These are phyloP conservation scores for Drosophila anomelani DNA, from an alignment of 2,888 invertebrate genomes.

Conservation along the genomic window DNA sequence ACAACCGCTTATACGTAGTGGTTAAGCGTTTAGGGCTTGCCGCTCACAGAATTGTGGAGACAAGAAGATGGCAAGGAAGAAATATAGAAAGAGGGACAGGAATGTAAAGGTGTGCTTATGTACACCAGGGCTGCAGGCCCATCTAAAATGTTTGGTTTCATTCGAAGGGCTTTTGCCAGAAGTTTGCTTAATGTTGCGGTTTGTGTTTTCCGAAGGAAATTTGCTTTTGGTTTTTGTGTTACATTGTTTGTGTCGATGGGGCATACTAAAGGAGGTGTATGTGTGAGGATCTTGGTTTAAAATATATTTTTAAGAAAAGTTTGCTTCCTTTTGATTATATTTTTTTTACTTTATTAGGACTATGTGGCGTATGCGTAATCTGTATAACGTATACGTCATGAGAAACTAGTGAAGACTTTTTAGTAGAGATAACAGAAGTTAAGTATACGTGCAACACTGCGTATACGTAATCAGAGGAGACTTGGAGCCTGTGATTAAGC, in stretches of 20 bases:
- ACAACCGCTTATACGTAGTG: slow-evolving; percentile 28
- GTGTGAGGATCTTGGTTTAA: background rate
- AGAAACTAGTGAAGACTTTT: background rate
- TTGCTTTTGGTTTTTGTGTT: slow-evolving; percentile 4
- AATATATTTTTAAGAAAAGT: background rate
- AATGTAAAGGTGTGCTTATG: slow-evolving; percentile 34
- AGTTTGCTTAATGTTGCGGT: slow-evolving; percentile 23
- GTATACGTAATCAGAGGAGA: slow-evolving; percentile 8
- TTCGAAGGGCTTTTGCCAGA: slow-evolving; percentile 4
- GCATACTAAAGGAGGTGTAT: background rate
- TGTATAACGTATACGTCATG: background rate
- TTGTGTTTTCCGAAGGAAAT: slow-evolving; percentile 13
- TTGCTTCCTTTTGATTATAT: no score
- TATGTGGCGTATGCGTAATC: slow-evolving; percentile 8
- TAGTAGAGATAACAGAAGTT: background rate
- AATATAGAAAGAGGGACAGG: background rate
- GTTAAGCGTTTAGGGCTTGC: slow-evolving; percentile 62
- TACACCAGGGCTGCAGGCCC: slow-evolving; percentile 23
- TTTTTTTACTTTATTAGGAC: background rate
- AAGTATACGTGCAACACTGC: background rate
- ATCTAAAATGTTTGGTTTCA: slow-evolving; percentile 11
- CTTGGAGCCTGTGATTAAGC: no score
- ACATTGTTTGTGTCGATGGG: background rate
- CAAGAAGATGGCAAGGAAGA: slow-evolving; percentile 9
- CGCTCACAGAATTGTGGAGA: slow-evolving; percentile 37